These are phyloP conservation scores for Pelobates cultripes DNA, from an alignment of 2,797 vertebrate genomes.

Conservation along the genomic window DNA sequence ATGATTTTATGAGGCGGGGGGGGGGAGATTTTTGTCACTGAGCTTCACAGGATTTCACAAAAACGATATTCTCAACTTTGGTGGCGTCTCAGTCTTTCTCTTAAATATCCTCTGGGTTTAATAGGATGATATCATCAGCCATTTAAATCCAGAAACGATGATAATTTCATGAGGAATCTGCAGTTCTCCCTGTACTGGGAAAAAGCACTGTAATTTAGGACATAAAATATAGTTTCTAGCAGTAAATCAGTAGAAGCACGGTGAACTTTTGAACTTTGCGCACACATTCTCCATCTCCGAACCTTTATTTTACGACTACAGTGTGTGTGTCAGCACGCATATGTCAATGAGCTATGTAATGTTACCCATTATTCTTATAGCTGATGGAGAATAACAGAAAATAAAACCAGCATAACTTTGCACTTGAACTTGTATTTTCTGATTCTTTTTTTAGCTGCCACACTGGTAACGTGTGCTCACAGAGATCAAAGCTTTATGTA, in stretches of 20 bases:
- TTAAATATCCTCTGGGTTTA: slow-evolving; percentile 9
- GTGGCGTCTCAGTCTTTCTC: slow-evolving; percentile 19
- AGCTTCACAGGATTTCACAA: not conserved
- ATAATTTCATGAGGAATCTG: slow-evolving; percentile 40
- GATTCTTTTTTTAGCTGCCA: no score
- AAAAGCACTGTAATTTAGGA: slow-evolving; percentile 43
- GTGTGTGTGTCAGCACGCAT: slow-evolving; percentile 44
- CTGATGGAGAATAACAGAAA: slow-evolving; percentile 9
- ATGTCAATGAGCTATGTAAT: slow-evolving; percentile 40
- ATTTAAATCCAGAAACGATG: slow-evolving; percentile 35
- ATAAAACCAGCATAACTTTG: not conserved
- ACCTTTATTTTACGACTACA: slow-evolving; percentile 46
- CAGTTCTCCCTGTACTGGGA: slow-evolving; percentile 37
- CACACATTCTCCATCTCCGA: slow-evolving; percentile 46
- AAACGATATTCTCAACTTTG: slow-evolving; percentile 11
- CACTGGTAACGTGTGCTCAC: no score
- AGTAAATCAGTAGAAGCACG: slow-evolving; percentile 46
- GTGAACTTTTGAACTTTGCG: slow-evolving; percentile 52
- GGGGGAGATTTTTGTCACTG: slow-evolving; percentile 1
- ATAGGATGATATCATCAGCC: slow-evolving; percentile 45
- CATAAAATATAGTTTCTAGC: slow-evolving; percentile 47
- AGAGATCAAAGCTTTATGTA: no score
- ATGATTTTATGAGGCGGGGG: not conserved
- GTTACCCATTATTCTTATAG: slow-evolving; percentile 35
- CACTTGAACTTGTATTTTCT: not conserved